phyloP scores from a whole-genome alignment of 2,888 invertebrate genomes.

The Tromatobia lineatoria region DNA sequence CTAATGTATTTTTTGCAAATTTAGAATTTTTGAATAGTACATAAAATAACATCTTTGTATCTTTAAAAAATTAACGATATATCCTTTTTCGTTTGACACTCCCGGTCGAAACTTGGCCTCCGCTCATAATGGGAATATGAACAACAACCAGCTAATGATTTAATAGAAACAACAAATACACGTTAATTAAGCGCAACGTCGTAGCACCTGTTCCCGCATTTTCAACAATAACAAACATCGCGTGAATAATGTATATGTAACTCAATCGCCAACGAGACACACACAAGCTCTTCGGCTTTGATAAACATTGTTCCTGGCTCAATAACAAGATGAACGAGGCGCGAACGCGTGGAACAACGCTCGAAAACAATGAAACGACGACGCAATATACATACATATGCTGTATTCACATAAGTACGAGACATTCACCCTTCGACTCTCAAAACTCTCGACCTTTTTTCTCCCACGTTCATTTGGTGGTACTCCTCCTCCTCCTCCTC shows the following conservation, averaged over 20 bases:
- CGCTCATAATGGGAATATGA: background rate
- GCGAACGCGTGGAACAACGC: conserved; percentile 52
- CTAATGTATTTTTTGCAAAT: no score
- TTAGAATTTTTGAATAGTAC: no score
- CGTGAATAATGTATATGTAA: conserved; percentile 13
- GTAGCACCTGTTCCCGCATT: background rate
- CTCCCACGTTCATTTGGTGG: conserved; percentile 12
- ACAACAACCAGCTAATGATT: background rate
- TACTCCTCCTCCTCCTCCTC: background rate
- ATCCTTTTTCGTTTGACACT: no score
- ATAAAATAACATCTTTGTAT: no score
- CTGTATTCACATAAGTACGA: conserved; percentile 1
- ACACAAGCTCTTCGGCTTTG: conserved; percentile 41
- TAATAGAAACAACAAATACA: conserved; percentile 45
- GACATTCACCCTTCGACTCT: conserved; percentile 41
- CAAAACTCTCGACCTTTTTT: conserved; percentile 21
- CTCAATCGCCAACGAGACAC: conserved; percentile 32
- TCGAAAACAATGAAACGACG: conserved; percentile 44
- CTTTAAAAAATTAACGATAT: no score
- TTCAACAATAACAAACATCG: conserved; percentile 46
- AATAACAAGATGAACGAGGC: conserved; percentile 30
- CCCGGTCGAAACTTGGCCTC: no score
- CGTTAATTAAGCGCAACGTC: conserved; percentile 58
- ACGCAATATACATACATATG: background rate
- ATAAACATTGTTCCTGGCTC: conserved; percentile 1